Percentiles rank a stretch among this genome's conserved stretches.
These are phyloP conservation scores for Dendrocincla fuliginosa DNA, from an alignment of 2,797 vertebrate genomes.

Conservation along the genomic window DNA sequence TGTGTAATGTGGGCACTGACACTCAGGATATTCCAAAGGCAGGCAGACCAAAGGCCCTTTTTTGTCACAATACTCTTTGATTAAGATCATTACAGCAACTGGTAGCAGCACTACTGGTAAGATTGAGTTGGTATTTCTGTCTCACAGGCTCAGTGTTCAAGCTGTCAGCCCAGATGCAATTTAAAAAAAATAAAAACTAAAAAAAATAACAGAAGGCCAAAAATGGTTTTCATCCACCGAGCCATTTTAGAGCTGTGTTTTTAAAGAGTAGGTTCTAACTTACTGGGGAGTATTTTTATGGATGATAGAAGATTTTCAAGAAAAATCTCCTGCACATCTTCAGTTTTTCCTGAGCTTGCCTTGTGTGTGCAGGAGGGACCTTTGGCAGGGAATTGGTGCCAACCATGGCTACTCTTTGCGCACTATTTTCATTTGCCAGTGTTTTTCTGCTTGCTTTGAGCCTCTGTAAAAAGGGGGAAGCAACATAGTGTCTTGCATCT, in stretches of 20 bases:
- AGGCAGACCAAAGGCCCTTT: slow-evolving; percentile 22
- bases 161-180: slow-evolving; percentile 61
- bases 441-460: background rate
- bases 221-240: background rate
- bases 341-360: background rate
- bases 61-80: slow-evolving; percentile 64
- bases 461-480: background rate
- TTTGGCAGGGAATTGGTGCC: background rate
- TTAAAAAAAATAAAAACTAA: background rate
- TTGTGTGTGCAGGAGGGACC: background rate
- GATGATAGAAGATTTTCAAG: background rate
- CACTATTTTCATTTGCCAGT: background rate
- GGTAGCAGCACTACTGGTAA: slow-evolving; percentile 39
- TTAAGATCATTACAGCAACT: slow-evolving; percentile 61
- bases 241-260: slow-evolving; percentile 6
- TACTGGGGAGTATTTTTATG: background rate
- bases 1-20: background rate
- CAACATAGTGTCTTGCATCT: background rate
- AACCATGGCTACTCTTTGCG: background rate
- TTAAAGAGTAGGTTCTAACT: background rate
- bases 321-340: background rate
- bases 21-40: background rate
- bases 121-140: slow-evolving; percentile 59
- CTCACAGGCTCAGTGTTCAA: slow-evolving; percentile 34
- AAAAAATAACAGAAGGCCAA: background rate